Evolutionary conservation across 2,888 invertebrate genomes (phyloP).

Genomic region (Synergus gifuensis): DNA sequence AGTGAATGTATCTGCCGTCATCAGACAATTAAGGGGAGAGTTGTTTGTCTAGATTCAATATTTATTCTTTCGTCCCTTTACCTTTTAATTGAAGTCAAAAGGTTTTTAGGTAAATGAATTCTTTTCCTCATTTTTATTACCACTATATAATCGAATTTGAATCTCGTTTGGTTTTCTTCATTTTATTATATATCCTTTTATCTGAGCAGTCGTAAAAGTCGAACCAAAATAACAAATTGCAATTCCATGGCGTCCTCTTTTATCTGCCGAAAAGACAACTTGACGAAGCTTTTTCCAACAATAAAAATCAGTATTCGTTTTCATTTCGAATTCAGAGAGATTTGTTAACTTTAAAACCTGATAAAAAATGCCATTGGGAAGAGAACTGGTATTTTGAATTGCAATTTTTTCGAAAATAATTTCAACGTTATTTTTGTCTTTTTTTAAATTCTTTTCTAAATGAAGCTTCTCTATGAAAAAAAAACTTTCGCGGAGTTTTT

Average conservation of each 20-base stretch:
- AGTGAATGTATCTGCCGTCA: constrained; percentile 1
- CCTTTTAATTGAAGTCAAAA: constrained; percentile 14
- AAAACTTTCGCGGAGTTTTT: too few species aligned
- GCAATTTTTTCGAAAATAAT: too few species aligned
- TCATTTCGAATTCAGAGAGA: background rate
- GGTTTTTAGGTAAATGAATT: background rate
- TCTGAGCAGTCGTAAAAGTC: background rate
- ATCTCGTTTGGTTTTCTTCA: background rate
- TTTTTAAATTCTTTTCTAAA: background rate
- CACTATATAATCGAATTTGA: background rate
- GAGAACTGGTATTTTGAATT: too few species aligned
- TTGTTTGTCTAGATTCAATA: constrained; percentile 12
- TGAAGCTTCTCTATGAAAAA: too few species aligned
- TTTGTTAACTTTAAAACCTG: background rate
- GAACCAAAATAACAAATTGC: background rate
- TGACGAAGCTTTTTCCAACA: background rate
- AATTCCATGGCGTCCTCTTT: background rate
- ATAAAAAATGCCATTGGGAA: background rate
- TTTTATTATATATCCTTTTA: background rate
- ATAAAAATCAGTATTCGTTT: background rate
- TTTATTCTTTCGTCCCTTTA: background rate
- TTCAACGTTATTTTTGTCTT: too few species aligned
- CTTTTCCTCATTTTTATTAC: background rate
- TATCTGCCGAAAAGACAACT: background rate
- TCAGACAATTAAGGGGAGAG: background rate